Conservation (phyloP, 2,113 vertebrate genomes). For the Pterophyllum scalare region DNA sequence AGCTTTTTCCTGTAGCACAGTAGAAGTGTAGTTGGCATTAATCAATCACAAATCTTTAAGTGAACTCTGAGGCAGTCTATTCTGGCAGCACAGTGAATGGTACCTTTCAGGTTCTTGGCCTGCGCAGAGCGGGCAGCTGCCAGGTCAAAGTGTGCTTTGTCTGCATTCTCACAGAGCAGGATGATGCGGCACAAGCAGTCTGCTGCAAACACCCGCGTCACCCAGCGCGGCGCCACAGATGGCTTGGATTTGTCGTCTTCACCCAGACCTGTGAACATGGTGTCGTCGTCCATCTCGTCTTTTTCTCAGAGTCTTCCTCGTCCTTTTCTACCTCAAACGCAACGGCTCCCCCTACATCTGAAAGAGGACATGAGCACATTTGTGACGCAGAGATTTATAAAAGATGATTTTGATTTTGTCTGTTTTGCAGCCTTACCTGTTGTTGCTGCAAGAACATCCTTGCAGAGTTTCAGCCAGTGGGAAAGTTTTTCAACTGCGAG, state of each 20-base stretch:
- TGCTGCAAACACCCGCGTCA: slow-evolving; percentile 95
- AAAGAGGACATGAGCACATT: background rate
- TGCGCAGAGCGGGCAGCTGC: slow-evolving; percentile 88
- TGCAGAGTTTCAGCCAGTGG: slow-evolving; percentile 98
- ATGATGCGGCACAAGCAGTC: slow-evolving; percentile 97
- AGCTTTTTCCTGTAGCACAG: slow-evolving; percentile 1
- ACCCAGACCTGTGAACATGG: slow-evolving; percentile 94
- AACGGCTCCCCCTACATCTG: slow-evolving; percentile 88
- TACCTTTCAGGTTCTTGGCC: slow-evolving; percentile 93
- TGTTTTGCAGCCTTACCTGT: slow-evolving; percentile 82
- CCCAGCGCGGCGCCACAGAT: slow-evolving; percentile 96
- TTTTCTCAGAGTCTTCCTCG: slow-evolving; percentile 95
- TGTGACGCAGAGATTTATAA: background rate
- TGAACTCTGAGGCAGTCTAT: background rate
- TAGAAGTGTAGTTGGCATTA: background rate
- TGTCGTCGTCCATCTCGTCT: slow-evolving; percentile 98
- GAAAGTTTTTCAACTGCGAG: slow-evolving; percentile 96
- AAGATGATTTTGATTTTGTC: background rate
- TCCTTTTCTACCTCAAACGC: slow-evolving; percentile 89
- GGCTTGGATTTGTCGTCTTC: slow-evolving; percentile 96
- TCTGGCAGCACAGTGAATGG: slow-evolving; percentile 10
- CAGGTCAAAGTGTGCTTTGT: slow-evolving; percentile 93
- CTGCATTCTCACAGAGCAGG: slow-evolving; percentile 91
- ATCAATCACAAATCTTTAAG: slow-evolving; percentile 20
- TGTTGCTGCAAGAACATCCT: slow-evolving; percentile 96